Percentiles rank a stretch among this genome's conserved stretches.
phyloP scores from a whole-genome alignment of 1,140 invertebrate species.

The Drosophila miranda region DNA sequence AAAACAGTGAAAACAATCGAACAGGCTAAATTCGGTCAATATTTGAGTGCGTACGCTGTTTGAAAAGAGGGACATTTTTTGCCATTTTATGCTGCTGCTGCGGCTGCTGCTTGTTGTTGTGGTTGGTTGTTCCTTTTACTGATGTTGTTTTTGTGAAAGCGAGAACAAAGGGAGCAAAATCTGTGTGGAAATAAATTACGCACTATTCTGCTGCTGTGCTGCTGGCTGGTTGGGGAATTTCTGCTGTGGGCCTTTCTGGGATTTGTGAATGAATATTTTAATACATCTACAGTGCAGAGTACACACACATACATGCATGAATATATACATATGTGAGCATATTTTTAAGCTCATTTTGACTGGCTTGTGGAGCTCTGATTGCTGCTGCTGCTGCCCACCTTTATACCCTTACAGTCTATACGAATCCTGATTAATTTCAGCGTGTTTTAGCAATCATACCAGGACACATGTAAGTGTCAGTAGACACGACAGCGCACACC shows the following conservation, averaged over 20 bases:
- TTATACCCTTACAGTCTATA: not conserved
- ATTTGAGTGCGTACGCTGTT: conserved; percentile 42
- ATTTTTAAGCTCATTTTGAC: conserved; percentile 27
- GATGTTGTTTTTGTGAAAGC: conserved; percentile 10
- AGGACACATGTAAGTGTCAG: conserved; percentile 33
- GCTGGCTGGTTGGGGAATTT: conserved; percentile 14
- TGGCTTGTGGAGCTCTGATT: not conserved
- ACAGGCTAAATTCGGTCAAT: conserved; percentile 74
- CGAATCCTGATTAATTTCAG: conserved; percentile 38
- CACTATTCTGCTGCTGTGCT: conserved; percentile 23
- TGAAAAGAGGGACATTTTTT: conserved; percentile 37
- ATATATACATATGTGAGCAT: not conserved
- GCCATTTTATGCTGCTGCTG: conserved; percentile 18
- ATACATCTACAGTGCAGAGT: too few species aligned
- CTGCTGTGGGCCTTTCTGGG: conserved; percentile 12
- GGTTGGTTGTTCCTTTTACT: conserved; percentile 10
- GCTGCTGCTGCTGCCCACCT: too few species aligned
- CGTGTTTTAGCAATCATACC: conserved; percentile 21
- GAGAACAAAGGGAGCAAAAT: conserved; percentile 32
- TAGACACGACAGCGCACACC: conserved; percentile 20
- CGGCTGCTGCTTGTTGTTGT: not conserved
- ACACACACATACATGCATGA: too few species aligned
- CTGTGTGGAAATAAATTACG: conserved; percentile 66
- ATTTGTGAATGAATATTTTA: conserved; percentile 34
- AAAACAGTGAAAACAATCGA: conserved; percentile 20